A percentile compares a stretch with the other conserved stretches of the same genome.
phyloP scores from a whole-genome alignment of 2,888 invertebrate species.

The Drosophila rellima region DNA sequence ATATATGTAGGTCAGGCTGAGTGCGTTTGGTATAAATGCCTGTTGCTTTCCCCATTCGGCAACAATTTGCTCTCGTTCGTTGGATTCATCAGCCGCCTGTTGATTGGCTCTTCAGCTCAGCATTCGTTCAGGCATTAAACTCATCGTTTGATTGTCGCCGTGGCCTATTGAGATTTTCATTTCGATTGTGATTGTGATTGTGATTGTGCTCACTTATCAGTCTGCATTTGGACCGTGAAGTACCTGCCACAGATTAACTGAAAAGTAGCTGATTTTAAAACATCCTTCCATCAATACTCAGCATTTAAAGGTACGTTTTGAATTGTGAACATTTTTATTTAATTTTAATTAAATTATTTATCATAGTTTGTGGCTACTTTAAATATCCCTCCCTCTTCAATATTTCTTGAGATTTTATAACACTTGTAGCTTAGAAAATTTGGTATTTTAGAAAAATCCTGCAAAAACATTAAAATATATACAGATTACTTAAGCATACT shows the following conservation, averaged over 20 bases:
- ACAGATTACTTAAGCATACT: background rate
- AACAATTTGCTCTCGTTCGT: constrained; percentile 40
- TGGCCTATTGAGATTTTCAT: constrained; percentile 1
- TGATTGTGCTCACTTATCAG: constrained; percentile 19
- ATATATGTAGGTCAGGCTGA: constrained; percentile 27
- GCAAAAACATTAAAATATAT: background rate
- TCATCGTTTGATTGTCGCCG: background rate
- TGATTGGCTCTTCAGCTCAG: constrained; percentile 19
- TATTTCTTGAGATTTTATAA: too few species aligned
- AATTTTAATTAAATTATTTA: too few species aligned
- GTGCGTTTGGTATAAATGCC: constrained; percentile 48
- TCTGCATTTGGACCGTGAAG: constrained; percentile 20
- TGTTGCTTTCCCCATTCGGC: constrained; percentile 38
- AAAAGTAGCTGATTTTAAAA: background rate
- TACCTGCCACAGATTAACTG: background rate
- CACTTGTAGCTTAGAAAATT: too few species aligned
- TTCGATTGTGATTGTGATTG: background rate
- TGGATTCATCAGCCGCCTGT: constrained; percentile 28
- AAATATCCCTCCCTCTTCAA: too few species aligned
- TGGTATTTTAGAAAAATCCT: too few species aligned
- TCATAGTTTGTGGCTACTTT: too few species aligned
- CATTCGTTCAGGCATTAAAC: constrained; percentile 8
- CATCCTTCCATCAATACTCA: constrained; percentile 44
- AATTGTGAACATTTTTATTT: too few species aligned
- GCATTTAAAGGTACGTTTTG: too few species aligned